These are phyloP conservation scores for Emydocephalus ijimae DNA, from an alignment of 2,113 vertebrate genomes.

Conservation along the genomic window DNA sequence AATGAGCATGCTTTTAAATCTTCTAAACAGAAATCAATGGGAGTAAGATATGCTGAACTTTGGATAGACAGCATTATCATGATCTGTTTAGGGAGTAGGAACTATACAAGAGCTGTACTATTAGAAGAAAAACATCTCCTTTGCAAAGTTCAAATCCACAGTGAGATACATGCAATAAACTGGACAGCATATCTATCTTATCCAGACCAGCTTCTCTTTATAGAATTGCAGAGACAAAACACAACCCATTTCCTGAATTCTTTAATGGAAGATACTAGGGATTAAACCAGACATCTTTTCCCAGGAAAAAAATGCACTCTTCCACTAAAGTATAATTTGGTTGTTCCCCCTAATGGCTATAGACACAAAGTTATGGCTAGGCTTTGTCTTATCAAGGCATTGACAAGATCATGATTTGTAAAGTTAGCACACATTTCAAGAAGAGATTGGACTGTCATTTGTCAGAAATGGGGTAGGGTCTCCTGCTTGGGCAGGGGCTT, in stretches of 20 bases:
- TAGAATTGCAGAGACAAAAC: not conserved
- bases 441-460: no score
- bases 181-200: not conserved
- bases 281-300: not conserved
- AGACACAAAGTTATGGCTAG: not conserved
- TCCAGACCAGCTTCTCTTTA: not conserved
- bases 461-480: no score
- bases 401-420: not conserved
- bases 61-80: not conserved
- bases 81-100: not conserved
- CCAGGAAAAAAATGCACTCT: no score
- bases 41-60: not conserved
- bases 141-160: not conserved
- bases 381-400: no score
- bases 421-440: not conserved
- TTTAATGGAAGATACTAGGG: not conserved
- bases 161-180: not conserved
- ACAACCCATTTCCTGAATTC: not conserved
- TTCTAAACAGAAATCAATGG: not conserved
- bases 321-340: not conserved
- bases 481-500: no score
- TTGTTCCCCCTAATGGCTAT: not conserved
- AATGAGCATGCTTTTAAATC: not conserved
- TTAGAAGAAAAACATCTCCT: not conserved
- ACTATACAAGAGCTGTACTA: not conserved